Evolutionary conservation across 1,140 invertebrate species (phyloP).

Genomic region (Drosophila albomicans): DNA sequence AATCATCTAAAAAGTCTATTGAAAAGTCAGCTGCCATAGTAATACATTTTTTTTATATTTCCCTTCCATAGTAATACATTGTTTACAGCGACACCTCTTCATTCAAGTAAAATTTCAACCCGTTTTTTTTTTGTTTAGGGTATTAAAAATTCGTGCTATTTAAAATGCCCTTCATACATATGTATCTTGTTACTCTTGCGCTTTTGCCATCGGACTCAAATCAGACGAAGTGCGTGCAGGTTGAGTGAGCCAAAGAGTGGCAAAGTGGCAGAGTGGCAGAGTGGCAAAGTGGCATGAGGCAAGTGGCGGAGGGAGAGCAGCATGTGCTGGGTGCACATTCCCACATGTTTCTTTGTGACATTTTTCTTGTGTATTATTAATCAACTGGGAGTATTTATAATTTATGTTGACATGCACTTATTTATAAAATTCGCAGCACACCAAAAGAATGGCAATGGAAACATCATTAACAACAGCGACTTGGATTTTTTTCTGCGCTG

Average conservation of each 20-base stretch:
- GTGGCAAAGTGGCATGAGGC: background rate
- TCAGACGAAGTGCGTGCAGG: conserved; percentile 31
- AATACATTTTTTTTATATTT: no score
- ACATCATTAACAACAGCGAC: conserved; percentile 45
- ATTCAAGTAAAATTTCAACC: no score
- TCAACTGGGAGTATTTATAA: conserved; percentile 77
- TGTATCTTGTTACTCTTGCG: conserved; percentile 29
- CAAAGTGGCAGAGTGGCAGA: background rate
- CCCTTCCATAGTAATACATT: no score
- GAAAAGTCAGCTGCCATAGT: no score
- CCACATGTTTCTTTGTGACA: conserved; percentile 74
- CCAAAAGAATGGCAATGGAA: conserved; percentile 32
- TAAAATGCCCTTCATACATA: background rate
- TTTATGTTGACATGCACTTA: conserved; percentile 81
- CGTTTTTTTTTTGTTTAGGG: conserved; percentile 22
- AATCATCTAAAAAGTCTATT: no score
- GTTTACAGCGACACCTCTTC: no score
- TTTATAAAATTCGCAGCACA: conserved; percentile 63
- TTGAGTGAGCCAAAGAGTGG: conserved; percentile 17
- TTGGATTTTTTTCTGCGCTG: conserved; percentile 12
- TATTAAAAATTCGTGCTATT: background rate
- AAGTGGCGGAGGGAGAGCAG: background rate
- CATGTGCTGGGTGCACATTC: conserved; percentile 28
- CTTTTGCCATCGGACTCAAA: conserved; percentile 10
- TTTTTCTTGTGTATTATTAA: conserved; percentile 77